Base-by-base conservation (phyloP, 2,797 vertebrate genomes). In the Botia almorhae region DNA sequence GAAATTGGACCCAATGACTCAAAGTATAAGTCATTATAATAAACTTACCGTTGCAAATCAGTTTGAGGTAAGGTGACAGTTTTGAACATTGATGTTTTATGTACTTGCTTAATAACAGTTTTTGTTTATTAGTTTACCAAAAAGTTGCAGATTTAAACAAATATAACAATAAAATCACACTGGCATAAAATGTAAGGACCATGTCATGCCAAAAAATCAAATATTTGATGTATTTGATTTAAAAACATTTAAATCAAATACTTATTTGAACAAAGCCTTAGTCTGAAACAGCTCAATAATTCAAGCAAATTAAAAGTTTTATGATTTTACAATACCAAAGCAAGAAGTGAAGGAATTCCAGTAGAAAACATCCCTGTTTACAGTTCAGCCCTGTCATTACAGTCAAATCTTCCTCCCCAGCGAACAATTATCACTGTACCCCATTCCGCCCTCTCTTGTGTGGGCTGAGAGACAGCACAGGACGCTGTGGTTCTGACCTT, bases 381-480 rank as follows among this genome's bases (percentile, higher is more conserved):
- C 19, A 73, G 79, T 81, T n/a, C 53, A 63, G 55, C 61, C 21
- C 60, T 55, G 8, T 80, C 64, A 83, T 80, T 83, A 83, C 68
- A 58, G 33, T 83, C 64, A 80, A 67, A 48, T 16, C 21, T n/a
- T 58, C 65, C 70, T 78, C 70, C 69, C 53, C 3, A 10, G 63
- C 51, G 63, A 78, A 74, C 72, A 80, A 83, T 76, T 79, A 83
- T 50, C 67, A 70, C 17, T 1, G 10, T 65, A 33, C 61, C 74
- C 78, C 14, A 53, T 79, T 81, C 74, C 72, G 64, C 61, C 67
- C 69, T 76, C 63, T 81, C 70, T 75, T 79, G 68, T 81, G 78
- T 74, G 78, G 70, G 78, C 61, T 69, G 71, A 51, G 82, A 70
- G 79, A 83, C 65, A 39, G 43, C 17, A 60, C 67, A 81, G 68